Evolutionary conservation across 2,113 vertebrate genomes (phyloP).

Genomic region (Fulmarus glacialis): DNA sequence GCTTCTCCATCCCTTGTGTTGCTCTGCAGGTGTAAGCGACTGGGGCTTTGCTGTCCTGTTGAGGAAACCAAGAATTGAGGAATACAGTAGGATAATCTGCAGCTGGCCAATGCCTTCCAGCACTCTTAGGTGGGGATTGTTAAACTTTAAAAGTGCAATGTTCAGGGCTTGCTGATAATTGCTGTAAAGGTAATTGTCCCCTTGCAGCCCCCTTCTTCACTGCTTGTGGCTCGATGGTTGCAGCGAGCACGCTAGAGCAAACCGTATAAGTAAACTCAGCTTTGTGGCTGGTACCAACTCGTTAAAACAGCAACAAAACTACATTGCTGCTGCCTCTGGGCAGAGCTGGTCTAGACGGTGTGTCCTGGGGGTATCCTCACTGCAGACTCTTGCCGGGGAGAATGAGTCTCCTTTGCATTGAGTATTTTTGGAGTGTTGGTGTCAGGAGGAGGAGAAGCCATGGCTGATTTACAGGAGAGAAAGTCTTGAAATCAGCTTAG

Average conservation of each 20-base stretch:
- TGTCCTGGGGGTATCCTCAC: background rate
- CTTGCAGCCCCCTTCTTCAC: background rate
- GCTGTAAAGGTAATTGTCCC: background rate
- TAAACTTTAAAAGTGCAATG: background rate
- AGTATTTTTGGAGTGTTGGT: background rate
- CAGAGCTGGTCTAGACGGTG: accelerated
- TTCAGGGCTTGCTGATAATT: background rate
- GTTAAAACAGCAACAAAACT: background rate
- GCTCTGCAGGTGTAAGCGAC: background rate
- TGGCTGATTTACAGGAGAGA: background rate
- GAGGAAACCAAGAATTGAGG: background rate
- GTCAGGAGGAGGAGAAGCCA: background rate
- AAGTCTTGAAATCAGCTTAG: background rate
- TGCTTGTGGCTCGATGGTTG: accelerated
- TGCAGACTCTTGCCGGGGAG: background rate
- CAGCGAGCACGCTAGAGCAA: background rate
- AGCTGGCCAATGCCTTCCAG: background rate
- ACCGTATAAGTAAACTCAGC: background rate
- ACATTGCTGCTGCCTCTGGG: background rate
- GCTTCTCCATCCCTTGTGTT: background rate
- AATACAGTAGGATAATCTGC: background rate
- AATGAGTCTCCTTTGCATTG: background rate
- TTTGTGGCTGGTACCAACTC: background rate
- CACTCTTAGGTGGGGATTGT: background rate
- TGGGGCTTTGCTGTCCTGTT: background rate